Evolutionary conservation across 1,140 invertebrate species (phyloP).

Genomic region (Tyrophagus putrescentiae): DNA sequence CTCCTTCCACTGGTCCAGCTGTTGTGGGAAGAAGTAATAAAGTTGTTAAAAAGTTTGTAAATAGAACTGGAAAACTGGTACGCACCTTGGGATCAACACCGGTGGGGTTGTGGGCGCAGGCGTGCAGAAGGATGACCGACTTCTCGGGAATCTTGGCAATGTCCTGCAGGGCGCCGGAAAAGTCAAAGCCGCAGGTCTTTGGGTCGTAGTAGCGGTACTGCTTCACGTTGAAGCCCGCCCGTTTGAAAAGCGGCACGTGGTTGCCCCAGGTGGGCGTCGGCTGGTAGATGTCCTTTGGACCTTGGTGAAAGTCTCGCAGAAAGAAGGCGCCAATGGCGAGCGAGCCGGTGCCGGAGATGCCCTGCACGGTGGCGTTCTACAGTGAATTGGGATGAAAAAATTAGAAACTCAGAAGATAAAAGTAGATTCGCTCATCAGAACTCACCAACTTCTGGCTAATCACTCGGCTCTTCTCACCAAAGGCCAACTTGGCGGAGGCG

Average conservation of each 20-base stretch:
- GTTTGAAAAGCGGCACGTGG: slow-evolving; percentile 77
- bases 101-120: slow-evolving; percentile 98
- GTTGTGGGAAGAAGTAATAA: slow-evolving; percentile 12
- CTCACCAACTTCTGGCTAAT: slow-evolving; percentile 58
- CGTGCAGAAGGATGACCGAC: slow-evolving; percentile 83
- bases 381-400: slow-evolving; percentile 10
- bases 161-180: slow-evolving; percentile 75
- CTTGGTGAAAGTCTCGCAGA: slow-evolving; percentile 59
- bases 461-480: slow-evolving; percentile 63
- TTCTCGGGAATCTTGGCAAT: slow-evolving; percentile 81
- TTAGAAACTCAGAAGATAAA: not conserved
- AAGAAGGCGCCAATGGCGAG: slow-evolving; percentile 79
- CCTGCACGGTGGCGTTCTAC: slow-evolving; percentile 51
- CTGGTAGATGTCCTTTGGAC: slow-evolving; percentile 72
- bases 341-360: slow-evolving; percentile 91
- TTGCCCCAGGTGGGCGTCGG: slow-evolving; percentile 97
- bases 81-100: slow-evolving; percentile 70
- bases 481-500: slow-evolving; percentile 65
- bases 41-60: not conserved
- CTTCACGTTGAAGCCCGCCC: slow-evolving; percentile 68
- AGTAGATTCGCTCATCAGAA: slow-evolving; percentile 20
- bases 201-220: slow-evolving; percentile 91
- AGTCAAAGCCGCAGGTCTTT: slow-evolving; percentile 87
- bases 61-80: slow-evolving; percentile 25
- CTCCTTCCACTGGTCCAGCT: slow-evolving; percentile 75